Percentiles rank a stretch among this genome's conserved stretches.
Conservation (phyloP, 1,140 invertebrate species). For the Sycobia sp. region DNA sequence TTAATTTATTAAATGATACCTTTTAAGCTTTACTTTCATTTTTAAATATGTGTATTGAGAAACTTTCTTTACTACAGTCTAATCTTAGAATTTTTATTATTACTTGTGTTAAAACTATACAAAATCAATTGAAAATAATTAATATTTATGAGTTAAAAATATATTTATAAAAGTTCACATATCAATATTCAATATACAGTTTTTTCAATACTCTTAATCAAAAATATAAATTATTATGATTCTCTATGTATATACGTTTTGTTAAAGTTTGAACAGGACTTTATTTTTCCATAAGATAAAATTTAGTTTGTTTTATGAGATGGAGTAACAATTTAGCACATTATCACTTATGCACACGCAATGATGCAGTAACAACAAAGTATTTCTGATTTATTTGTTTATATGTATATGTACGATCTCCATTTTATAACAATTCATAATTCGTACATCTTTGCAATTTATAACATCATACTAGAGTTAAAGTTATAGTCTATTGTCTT, state of each 20-base stretch:
- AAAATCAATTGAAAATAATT: neutral
- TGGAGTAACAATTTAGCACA: constrained; percentile 23
- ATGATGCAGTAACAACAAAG: constrained; percentile 42
- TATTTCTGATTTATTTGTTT: constrained; percentile 28
- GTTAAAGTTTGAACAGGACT: constrained; percentile 21
- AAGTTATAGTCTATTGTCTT: constrained; percentile 54
- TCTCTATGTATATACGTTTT: no score
- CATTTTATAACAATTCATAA: constrained; percentile 34
- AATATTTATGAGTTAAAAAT: constrained; percentile 8
- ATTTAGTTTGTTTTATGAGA: constrained; percentile 14
- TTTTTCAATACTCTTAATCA: neutral
- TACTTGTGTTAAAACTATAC: neutral
- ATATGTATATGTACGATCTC: constrained; percentile 19
- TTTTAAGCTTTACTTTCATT: constrained; percentile 24
- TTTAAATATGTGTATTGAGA: neutral
- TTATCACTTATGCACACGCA: constrained; percentile 36
- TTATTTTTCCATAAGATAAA: constrained; percentile 20
- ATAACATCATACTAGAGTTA: constrained; percentile 29
- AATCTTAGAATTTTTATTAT: constrained; percentile 1
- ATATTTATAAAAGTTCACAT: neutral
- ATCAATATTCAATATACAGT: neutral
- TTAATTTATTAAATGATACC: constrained; percentile 15
- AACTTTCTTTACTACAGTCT: constrained; percentile 3
- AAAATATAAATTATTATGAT: constrained; percentile 24
- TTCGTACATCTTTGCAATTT: constrained; percentile 30